phyloP scores from a whole-genome alignment of 1,140 invertebrate species.

The Drosophila nikananu region DNA sequence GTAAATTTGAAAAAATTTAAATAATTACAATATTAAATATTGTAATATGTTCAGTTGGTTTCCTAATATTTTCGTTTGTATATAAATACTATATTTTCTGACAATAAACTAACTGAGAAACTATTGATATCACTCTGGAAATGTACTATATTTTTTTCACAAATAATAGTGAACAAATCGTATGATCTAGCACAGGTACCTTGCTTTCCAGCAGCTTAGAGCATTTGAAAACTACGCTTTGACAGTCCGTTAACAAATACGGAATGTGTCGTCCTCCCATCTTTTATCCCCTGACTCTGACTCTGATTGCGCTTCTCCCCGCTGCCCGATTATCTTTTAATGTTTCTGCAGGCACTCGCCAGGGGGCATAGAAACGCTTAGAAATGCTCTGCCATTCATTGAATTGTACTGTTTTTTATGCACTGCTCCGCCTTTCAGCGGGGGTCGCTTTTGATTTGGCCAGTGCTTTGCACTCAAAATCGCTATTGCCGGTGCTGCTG shows the following conservation, averaged over 20 bases:
- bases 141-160: too few species aligned
- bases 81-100: too few species aligned
- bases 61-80: too few species aligned
- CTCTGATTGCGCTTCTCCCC: conserved; percentile 46
- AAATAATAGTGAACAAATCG: not conserved
- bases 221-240: conserved; percentile 31
- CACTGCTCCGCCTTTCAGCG: conserved; percentile 20
- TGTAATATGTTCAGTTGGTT: too few species aligned
- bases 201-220: not conserved
- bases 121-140: too few species aligned
- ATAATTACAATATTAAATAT: too few species aligned
- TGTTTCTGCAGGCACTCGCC: conserved; percentile 37
- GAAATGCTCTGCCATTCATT: conserved; percentile 23
- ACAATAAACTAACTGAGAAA: too few species aligned
- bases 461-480: conserved; percentile 51
- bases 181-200: not conserved
- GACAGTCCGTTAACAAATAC: conserved; percentile 33
- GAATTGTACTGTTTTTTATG: conserved; percentile 35
- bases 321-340: conserved; percentile 54
- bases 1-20: not conserved
- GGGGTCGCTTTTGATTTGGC: conserved; percentile 62
- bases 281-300: conserved; percentile 12
- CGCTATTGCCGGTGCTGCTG: conserved; percentile 40
- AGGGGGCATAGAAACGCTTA: conserved; percentile 1
- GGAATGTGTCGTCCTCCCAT: conserved; percentile 10